Conservation (phyloP, 1,140 invertebrate genomes). For the Theocolax elegans region DNA sequence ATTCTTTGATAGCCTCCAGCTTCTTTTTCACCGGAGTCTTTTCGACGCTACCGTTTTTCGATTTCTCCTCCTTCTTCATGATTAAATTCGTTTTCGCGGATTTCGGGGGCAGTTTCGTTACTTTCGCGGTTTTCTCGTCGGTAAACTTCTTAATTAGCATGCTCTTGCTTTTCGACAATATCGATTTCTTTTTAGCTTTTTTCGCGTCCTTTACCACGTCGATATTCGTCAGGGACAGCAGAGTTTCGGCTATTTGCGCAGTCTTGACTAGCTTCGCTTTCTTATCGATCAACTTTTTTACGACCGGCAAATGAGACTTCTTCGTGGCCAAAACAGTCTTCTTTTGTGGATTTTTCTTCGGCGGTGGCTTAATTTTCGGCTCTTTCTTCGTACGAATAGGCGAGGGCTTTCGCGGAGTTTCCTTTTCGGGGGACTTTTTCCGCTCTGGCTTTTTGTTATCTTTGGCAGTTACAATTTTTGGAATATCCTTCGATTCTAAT, state of each 20-base stretch:
- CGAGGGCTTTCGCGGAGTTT: constrained; percentile 51
- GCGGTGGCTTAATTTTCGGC: constrained; percentile 50
- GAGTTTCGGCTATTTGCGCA: constrained; percentile 38
- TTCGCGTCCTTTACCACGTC: constrained; percentile 9
- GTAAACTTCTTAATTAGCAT: constrained; percentile 28
- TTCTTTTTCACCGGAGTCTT: constrained; percentile 59
- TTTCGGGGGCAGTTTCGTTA: constrained; percentile 58
- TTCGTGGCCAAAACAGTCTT: constrained; percentile 63
- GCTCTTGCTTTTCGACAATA: constrained; percentile 11
- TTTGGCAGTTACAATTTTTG: constrained; percentile 53
- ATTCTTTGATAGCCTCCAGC: constrained; percentile 53
- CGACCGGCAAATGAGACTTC: constrained; percentile 57
- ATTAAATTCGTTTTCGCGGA: constrained; percentile 51
- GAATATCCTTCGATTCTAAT: constrained; percentile 53
- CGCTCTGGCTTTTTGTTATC: constrained; percentile 54
- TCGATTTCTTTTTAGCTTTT: constrained; percentile 11
- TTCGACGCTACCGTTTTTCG: constrained; percentile 58
- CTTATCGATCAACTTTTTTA: constrained; percentile 61
- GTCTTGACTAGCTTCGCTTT: constrained; percentile 63
- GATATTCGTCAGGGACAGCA: not conserved
- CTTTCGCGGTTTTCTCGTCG: constrained; percentile 50
- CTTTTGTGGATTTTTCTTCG: constrained; percentile 45
- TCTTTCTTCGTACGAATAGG: constrained; percentile 56
- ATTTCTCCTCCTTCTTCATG: constrained; percentile 57
- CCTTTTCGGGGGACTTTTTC: constrained; percentile 56